Conservation (phyloP, 2,888 invertebrate genomes). For the Anagyrus pseudococci region DNA sequence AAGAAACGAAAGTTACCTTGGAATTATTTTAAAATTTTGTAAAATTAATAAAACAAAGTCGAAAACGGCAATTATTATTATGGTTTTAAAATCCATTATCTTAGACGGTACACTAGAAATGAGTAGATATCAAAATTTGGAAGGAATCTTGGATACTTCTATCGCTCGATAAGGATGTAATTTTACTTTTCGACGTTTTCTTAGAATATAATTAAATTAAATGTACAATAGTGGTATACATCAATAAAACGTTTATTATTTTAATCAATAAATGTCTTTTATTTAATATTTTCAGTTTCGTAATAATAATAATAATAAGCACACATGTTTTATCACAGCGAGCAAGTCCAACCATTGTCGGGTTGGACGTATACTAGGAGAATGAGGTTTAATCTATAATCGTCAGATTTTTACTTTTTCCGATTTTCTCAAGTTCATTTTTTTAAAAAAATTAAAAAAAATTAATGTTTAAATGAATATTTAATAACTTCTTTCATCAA, state of each 20-base stretch:
- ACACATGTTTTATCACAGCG: conserved; percentile 40
- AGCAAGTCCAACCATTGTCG: conserved; percentile 27
- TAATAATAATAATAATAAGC: conserved; percentile 40
- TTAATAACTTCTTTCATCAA: conserved; percentile 25
- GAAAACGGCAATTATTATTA: too few species aligned
- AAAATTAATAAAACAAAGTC: too few species aligned
- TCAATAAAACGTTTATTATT: neutral
- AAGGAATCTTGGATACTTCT: too few species aligned
- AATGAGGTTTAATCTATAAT: conserved; percentile 25
- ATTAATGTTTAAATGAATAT: conserved; percentile 26
- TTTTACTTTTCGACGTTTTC: too few species aligned
- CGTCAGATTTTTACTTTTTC: conserved; percentile 17
- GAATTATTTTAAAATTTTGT: too few species aligned
- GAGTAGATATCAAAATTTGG: too few species aligned
- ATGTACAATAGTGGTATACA: neutral
- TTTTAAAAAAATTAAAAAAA: conserved; percentile 26
- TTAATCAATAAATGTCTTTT: conserved; percentile 37
- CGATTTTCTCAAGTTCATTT: conserved; percentile 25
- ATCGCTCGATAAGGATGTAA: too few species aligned
- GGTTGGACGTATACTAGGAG: conserved; percentile 30
- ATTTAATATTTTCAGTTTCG: conserved; percentile 35
- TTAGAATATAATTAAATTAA: too few species aligned
- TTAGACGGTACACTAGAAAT: too few species aligned
- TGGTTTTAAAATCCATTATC: too few species aligned
- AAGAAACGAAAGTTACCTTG: too few species aligned